Percentiles rank a stretch among this genome's conserved stretches.
These are phyloP conservation scores for Dipodomys spectabilis DNA, from an alignment of 2,113 vertebrate species.

Conservation along the genomic window DNA sequence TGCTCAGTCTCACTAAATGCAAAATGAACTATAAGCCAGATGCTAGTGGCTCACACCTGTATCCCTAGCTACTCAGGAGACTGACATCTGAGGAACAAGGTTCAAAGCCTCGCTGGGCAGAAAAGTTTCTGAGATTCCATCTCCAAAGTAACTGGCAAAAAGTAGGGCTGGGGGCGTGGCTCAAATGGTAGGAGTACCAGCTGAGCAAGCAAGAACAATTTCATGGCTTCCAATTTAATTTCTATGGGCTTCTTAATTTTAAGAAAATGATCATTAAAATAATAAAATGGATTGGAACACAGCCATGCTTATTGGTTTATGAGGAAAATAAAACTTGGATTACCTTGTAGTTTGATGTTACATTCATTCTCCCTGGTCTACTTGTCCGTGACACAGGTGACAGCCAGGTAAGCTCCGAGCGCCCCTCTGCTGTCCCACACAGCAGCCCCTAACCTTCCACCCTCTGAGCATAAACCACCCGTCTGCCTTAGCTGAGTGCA, in stretches of 20 bases:
- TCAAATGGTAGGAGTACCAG: too few relatives aligned
- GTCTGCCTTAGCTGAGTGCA: conserved; percentile 28
- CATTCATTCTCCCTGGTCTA: background rate
- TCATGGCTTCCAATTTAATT: background rate
- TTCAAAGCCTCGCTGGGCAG: too few relatives aligned
- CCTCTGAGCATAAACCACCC: conserved; percentile 38
- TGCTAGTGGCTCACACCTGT: background rate
- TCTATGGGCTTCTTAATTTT: background rate
- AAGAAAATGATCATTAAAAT: background rate
- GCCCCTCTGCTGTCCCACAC: background rate
- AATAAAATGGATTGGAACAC: conserved; percentile 2
- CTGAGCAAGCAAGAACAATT: background rate
- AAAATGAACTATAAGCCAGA: background rate
- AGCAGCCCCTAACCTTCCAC: conserved; percentile 20
- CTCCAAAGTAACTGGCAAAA: background rate
- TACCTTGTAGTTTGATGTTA: background rate
- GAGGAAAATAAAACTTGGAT: background rate
- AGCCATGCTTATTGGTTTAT: background rate
- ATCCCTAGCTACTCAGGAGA: too few relatives aligned
- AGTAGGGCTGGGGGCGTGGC: too few relatives aligned
- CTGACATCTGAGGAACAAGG: too few relatives aligned
- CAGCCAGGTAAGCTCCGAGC: background rate
- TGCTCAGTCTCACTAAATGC: too few relatives aligned
- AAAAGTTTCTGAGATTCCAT: too few relatives aligned
- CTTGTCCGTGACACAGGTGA: background rate